Percentiles rank a stretch among this genome's conserved stretches.
These are phyloP conservation scores for Oreochromis spilurus DNA, from an alignment of 2,113 vertebrate genomes.

Conservation along the genomic window DNA sequence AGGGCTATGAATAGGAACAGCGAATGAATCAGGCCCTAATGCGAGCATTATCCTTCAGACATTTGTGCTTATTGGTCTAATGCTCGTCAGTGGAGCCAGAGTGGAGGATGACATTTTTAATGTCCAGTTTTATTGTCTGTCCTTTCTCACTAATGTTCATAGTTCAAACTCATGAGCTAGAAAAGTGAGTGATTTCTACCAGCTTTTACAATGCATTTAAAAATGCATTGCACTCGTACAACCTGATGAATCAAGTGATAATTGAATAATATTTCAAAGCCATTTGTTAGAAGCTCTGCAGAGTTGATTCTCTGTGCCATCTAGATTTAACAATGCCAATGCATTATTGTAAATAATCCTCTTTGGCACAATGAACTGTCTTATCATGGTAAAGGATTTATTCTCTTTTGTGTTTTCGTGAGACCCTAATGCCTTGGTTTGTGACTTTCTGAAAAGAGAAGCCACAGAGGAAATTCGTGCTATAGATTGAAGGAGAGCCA, in stretches of 20 bases:
- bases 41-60: slow-evolving; percentile 59
- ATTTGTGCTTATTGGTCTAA: slow-evolving; percentile 54
- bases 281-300: not conserved
- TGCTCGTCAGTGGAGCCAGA: slow-evolving; percentile 37
- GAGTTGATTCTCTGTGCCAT: slow-evolving; percentile 11
- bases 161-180: slow-evolving; percentile 21
- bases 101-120: slow-evolving; percentile 45
- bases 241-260: slow-evolving; percentile 20
- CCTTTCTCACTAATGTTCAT: slow-evolving; percentile 25
- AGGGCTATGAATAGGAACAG: slow-evolving; percentile 37
- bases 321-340: slow-evolving; percentile 16
- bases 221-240: not conserved
- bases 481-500: slow-evolving; percentile 63
- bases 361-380: slow-evolving; percentile 46
- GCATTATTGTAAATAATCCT: slow-evolving; percentile 56
- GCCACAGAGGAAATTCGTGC: slow-evolving; percentile 38
- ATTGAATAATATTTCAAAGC: slow-evolving; percentile 10
- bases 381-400: slow-evolving; percentile 48
- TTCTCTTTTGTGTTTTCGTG: slow-evolving; percentile 51
- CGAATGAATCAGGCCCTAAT: slow-evolving; percentile 58
- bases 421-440: slow-evolving; percentile 18
- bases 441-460: slow-evolving; percentile 46
- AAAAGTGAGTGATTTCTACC: not conserved
- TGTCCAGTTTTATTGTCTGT: slow-evolving; percentile 50
- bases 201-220: slow-evolving; percentile 8